These are phyloP conservation scores for Probaryconus sp. DNA, from an alignment of 1,140 invertebrate species.

Conservation along the genomic window DNA sequence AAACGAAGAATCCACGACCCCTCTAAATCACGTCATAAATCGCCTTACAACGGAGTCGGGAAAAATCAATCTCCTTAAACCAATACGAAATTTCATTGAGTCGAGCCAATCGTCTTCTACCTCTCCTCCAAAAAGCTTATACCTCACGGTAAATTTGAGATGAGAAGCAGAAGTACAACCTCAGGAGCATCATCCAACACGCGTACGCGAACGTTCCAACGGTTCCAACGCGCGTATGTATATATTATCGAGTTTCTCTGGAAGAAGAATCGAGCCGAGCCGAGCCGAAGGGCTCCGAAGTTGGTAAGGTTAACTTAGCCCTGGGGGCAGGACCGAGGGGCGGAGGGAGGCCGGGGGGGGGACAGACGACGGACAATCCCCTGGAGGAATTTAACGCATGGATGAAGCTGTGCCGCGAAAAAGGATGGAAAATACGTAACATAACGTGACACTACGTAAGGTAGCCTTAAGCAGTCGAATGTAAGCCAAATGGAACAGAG, in stretches of 20 bases:
- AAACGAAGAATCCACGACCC: too few relatives aligned
- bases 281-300: slow-evolving; percentile 32
- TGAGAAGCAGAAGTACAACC: slow-evolving; percentile 25
- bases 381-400: slow-evolving; percentile 75
- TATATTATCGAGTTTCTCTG: slow-evolving; percentile 43
- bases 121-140: slow-evolving; percentile 29
- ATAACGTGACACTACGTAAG: slow-evolving; percentile 51
- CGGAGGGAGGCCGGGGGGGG: slow-evolving; percentile 9
- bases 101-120: slow-evolving; percentile 41
- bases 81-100: slow-evolving; percentile 42
- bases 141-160: slow-evolving; percentile 39
- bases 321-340: slow-evolving; percentile 7
- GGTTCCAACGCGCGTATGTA: slow-evolving; percentile 17
- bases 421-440: slow-evolving; percentile 59
- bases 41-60: background rate
- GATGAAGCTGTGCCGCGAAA: slow-evolving; percentile 67
- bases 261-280: slow-evolving; percentile 39
- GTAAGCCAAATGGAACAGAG: slow-evolving; percentile 36
- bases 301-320: slow-evolving; percentile 41
- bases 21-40: slow-evolving; percentile 8
- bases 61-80: slow-evolving; percentile 38
- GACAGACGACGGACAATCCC: slow-evolving; percentile 66
- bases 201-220: slow-evolving; percentile 1
- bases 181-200: slow-evolving; percentile 33
- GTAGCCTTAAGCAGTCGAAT: slow-evolving; percentile 37